Base-by-base conservation (phyloP, 92 coral and sea anemone species). In the Palythoa heliodiscus region DNA sequence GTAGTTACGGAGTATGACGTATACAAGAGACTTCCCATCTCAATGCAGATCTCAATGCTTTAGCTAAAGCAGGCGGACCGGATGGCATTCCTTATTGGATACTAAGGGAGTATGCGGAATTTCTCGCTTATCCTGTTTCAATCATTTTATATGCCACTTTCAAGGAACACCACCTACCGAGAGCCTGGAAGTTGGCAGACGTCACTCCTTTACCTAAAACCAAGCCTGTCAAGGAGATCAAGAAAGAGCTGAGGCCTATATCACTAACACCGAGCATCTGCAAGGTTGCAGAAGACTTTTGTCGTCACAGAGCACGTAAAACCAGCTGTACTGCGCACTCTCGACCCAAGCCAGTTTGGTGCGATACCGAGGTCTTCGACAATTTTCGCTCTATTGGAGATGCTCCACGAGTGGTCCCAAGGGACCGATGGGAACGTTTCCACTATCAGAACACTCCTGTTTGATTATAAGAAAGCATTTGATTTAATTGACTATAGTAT, bases 251-350 rank as follows among this genome's bases (percentile, higher is more conserved):
- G 50, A 82, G 87, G 75, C 89, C 92, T 25, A 89, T 89, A 20
- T 86, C 92, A 15, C 82, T 89, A 38, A 90, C 92, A n/a, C 87
- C 92, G 50, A 58, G 74, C 75, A 19, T 89, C 39, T 89, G 89
- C 11, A 87, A 29, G 1, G 0, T 29, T 1, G 35, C 35, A 29
- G 35, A 29, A 1, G 35, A 29, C 35, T 29, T 29, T 87, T 72
- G 70, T 90, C 24, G 86, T 82, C 86, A 82, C 86, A 82, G 35
- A 29, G 66, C 69, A 76, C 63, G 11, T 76, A n/a, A 76, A 47
- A 67, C 82, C 82, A 78, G 83, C 71, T 52, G 23, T 78, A 78
- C 71, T 78, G 38, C 50, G 83, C 70, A 12, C 70, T 16, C 69
- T 78, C 47, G 55, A 78, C 12, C 39, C 71, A 52, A 78, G 83